Base-by-base conservation (phyloP, 2,888 invertebrate genomes). In the Idaea straminata region DNA sequence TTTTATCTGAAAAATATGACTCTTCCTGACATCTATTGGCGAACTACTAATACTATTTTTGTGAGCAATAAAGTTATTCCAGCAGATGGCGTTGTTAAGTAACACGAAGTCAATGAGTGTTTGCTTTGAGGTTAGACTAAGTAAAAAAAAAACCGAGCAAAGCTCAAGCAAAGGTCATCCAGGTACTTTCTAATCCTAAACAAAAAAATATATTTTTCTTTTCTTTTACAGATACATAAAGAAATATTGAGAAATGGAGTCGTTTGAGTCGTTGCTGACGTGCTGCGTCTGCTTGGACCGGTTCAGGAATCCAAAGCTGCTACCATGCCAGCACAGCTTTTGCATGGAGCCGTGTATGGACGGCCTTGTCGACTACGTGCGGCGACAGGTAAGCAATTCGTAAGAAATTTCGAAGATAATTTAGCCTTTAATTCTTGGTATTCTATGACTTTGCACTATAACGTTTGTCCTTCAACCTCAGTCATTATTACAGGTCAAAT, bases 261-360 rank as follows among this genome's bases (percentile, higher is more conserved):
- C 98, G 95, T 98, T 98, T 87, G 99, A 99, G 92, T 98, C 99
- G 92, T 95, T 99, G 87, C 94, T 99, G 85, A 99, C 98, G 77
- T 99, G 99, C 94, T 98, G 99, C 88, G 98, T 99, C 85, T 99
- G 99, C 89, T 93, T 99, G 89, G 99, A 99, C 93, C 95, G 99
- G 83, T 99, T 97, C 93, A 95, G 97, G 82, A 98, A 98, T 87
- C 99, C 99, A n/a, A 99, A 99, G 93, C 94, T 99, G 85, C 92
- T 99, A 85, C 99, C 99, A 95, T 99, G 99, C 88, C 99, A 99
- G 94, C 99, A 99, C 95, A 99, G 99, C 81, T 99, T 98, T 92
- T 99, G 99, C 86, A 97, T 98, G 97, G 98, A 98, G 84, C 99
- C 99, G 64, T 99, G 99, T 90, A 96, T 99, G 95, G 99, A 99